These are phyloP conservation scores for Vanessa atalanta DNA, from an alignment of 1,140 invertebrate species.

Conservation along the genomic window DNA sequence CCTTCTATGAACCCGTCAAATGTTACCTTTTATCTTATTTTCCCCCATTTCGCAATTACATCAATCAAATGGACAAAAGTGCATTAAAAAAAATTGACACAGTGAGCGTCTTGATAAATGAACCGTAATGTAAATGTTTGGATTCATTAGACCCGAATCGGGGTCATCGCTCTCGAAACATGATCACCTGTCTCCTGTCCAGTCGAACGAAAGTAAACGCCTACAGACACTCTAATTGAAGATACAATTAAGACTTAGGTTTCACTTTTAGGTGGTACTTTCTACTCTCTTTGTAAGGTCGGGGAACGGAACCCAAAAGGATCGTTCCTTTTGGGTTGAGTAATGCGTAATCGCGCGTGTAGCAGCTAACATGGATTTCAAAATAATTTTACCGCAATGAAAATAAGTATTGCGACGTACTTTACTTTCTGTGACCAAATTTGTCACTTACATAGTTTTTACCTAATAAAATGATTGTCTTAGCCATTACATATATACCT, in stretches of 20 bases:
- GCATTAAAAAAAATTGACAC: constrained; percentile 23
- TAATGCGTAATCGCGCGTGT: constrained; percentile 2
- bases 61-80: background rate
- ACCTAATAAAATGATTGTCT: no score
- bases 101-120: constrained; percentile 26
- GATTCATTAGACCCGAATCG: constrained; percentile 19
- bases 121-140: constrained; percentile 26
- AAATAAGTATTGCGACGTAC: no score
- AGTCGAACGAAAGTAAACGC: constrained; percentile 38
- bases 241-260: constrained; percentile 36
- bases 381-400: no score
- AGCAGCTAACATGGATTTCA: background rate
- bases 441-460: no score
- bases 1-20: no score
- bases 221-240: constrained; percentile 23
- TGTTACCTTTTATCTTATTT: background rate
- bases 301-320: background rate
- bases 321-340: background rate
- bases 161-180: constrained; percentile 19
- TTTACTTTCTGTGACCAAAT: no score
- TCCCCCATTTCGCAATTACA: background rate
- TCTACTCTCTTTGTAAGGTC: constrained; percentile 52
- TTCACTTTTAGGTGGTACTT: constrained; percentile 61
- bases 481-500: no score
- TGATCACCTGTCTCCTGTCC: constrained; percentile 14